Percentiles rank a stretch among this genome's conserved stretches.
These are phyloP conservation scores for Conistra vaccinii DNA, from an alignment of 2,888 invertebrate species.

Conservation along the genomic window DNA sequence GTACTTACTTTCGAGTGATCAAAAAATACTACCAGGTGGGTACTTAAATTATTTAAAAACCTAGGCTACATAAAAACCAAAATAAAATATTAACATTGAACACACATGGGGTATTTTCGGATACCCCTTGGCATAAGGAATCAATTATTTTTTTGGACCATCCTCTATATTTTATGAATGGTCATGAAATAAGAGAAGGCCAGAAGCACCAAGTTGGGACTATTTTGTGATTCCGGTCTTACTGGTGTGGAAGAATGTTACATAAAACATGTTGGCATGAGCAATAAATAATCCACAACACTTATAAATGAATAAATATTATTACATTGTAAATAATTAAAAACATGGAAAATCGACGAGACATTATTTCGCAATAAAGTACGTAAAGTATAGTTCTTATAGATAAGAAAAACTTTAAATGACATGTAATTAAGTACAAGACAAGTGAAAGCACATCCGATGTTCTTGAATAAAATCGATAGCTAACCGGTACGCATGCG, in stretches of 20 bases:
- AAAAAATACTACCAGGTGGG: too few species aligned
- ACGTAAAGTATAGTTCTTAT: conserved; percentile 2
- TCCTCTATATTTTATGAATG: neutral
- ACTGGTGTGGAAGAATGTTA: neutral
- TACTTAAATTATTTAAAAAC: too few species aligned
- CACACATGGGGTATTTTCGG: too few species aligned
- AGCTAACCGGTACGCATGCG: conserved; percentile 64
- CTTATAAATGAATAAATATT: neutral
- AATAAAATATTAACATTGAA: too few species aligned
- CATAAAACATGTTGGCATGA: neutral
- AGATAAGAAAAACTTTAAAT: conserved; percentile 32
- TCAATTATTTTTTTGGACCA: too few species aligned
- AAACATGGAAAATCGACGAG: neutral
- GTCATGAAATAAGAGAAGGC: neutral
- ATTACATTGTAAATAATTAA: neutral
- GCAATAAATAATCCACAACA: neutral
- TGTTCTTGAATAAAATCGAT: conserved; percentile 72
- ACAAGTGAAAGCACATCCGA: conserved; percentile 77
- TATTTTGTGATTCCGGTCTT: neutral
- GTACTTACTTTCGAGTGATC: too few species aligned
- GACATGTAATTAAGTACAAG: conserved; percentile 67
- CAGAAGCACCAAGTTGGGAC: neutral
- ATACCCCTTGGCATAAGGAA: too few species aligned
- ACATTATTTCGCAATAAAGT: neutral
- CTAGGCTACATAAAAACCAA: too few species aligned